Evolutionary conservation across 2,113 vertebrate genomes (phyloP), one percentile per base, ranked within the genome.

Genomic region (Lophochroa leadbeateri): DNA sequence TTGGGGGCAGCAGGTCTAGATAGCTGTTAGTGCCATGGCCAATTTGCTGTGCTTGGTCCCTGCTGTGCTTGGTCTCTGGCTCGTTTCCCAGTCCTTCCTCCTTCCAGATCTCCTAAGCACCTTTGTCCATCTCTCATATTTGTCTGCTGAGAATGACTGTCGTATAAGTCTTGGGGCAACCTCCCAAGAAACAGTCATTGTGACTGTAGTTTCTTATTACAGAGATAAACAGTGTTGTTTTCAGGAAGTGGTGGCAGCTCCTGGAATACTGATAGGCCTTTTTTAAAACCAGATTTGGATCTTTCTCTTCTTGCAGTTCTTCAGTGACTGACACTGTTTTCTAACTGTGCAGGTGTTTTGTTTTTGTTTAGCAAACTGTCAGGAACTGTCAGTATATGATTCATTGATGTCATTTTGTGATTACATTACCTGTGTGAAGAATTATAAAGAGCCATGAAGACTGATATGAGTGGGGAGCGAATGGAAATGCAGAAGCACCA

Each of bases 341-440:
- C 33, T 84, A 78, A 84, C 41, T 20, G 33, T 83, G 83, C 86
- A 95, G 83, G 83, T 92, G 47, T 91, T 94, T 94, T 90, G 72
- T 1, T 92, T 91, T 92, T 92, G 80, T 95, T 95, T 95, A 91
- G 72, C 47, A 39, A 88, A 83, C 43, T 95, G 69, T 89, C 83
- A 92, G 64, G 39, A 86, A 64, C 88, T 94, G 91, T 95, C 91
- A 89, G 57, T 65, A 71, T 23, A 75, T 78, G 95, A 95, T 88
- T 92, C 77, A 92, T 92, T 82, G 60, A 64, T 68, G 71, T 27
- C 5, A 84, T 94, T 94, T 91, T 88, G 72, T 53, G 86, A 92
- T 96, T 94, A 68, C 83, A 78, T 92, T 95, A 68, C 46, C 86
- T 94, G 33, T 78, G 69, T 44, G 82, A 91, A 24, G 69, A 88